These are phyloP conservation scores for Zoanthus solanderi DNA, from an alignment of 92 coral and sea anemone genomes.

Conservation along the genomic window DNA sequence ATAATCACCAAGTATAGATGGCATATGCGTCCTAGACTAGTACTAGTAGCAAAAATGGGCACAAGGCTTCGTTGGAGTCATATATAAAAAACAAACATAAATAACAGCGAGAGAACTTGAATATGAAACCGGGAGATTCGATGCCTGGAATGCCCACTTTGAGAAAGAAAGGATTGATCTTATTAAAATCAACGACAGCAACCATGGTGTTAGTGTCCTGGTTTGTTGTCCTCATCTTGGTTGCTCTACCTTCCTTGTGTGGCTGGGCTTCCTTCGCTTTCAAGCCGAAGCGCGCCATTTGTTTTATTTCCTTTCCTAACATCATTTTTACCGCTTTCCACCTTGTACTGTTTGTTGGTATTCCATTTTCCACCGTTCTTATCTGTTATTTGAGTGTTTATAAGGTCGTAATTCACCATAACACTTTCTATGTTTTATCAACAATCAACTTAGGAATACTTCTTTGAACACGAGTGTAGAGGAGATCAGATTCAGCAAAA, in stretches of 20 bases:
- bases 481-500: slow-evolving; percentile 25
- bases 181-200: too few species aligned
- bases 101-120: too few species aligned
- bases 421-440: background rate
- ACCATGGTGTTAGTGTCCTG: slow-evolving; percentile 11
- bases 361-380: background rate
- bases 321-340: background rate
- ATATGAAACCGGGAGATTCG: too few species aligned
- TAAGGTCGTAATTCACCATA: slow-evolving; percentile 6
- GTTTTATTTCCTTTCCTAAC: slow-evolving; percentile 10
- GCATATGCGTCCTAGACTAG: too few species aligned
- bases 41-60: too few species aligned
- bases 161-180: too few species aligned
- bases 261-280: slow-evolving; percentile 20
- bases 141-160: too few species aligned
- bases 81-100: too few species aligned
- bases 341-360: slow-evolving; percentile 14
- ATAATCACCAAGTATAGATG: too few species aligned
- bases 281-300: slow-evolving; percentile 25
- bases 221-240: background rate
- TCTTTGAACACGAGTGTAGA: background rate
- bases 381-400: slow-evolving; percentile 4
- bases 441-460: background rate
- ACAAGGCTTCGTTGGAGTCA: too few species aligned
- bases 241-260: background rate